Percentiles rank a stretch among this genome's conserved stretches.
Evolutionary conservation across 2,113 vertebrate species (phyloP).

Genomic region (Merops nubicus): DNA sequence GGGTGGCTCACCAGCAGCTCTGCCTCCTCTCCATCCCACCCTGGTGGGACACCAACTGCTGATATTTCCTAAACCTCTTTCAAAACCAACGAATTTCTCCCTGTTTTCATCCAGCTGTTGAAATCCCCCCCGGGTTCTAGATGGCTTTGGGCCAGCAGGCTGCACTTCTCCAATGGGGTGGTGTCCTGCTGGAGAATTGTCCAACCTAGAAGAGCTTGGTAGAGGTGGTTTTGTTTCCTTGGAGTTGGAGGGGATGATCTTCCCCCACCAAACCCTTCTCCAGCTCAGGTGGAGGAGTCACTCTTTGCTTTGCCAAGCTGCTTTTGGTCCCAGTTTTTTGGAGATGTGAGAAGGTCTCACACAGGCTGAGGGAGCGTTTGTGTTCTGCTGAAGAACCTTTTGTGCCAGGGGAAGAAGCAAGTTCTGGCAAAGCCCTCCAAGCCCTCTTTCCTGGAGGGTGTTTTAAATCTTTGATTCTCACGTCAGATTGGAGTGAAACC

Average conservation of each 20-base stretch:
- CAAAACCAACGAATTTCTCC: background rate
- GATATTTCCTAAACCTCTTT: background rate
- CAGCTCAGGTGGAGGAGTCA: fast-evolving
- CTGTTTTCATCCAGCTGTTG: background rate
- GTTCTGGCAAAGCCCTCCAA: too few species aligned
- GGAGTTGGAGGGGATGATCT: background rate
- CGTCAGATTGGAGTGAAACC: background rate
- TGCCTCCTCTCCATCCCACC: background rate
- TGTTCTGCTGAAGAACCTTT: too few species aligned
- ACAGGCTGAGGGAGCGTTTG: background rate
- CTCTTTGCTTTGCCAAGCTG: background rate
- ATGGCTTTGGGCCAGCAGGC: background rate
- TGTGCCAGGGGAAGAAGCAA: too few species aligned
- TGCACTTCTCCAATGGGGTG: background rate
- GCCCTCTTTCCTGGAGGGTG: background rate
- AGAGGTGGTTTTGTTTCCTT: background rate
- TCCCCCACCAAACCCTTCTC: background rate
- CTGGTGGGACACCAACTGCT: background rate
- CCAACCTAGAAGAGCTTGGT: background rate
- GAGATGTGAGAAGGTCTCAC: too few species aligned
- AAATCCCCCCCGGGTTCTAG: background rate
- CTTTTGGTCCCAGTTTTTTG: too few species aligned
- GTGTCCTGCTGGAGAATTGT: background rate
- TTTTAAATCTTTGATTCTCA: background rate
- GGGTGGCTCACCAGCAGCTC: background rate